These are phyloP conservation scores for Drosophila anomelani DNA, from an alignment of 2,888 invertebrate genomes.

Conservation along the genomic window DNA sequence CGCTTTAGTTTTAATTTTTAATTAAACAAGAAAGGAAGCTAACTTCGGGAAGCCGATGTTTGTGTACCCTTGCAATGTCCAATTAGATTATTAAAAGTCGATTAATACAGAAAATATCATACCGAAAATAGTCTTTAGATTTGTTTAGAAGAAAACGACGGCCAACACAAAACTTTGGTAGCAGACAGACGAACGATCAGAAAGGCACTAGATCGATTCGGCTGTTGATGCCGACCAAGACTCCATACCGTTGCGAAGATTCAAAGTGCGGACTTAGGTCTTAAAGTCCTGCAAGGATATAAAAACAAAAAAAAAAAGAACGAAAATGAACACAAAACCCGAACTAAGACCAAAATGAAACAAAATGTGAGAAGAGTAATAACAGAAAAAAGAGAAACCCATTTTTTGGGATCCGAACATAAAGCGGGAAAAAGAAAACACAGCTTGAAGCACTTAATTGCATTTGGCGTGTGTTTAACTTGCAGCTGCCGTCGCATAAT, in stretches of 20 bases:
- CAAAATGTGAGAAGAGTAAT: not conserved
- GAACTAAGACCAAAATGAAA: conserved; percentile 25
- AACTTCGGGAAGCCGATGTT: too few species aligned
- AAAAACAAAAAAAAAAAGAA: conserved; percentile 44
- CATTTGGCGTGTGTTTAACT: conserved; percentile 54
- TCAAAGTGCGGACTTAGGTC: too few species aligned
- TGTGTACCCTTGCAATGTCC: not conserved
- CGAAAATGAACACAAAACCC: conserved; percentile 17
- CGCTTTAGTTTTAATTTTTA: conserved; percentile 53
- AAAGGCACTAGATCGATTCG: too few species aligned
- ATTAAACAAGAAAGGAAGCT: conserved; percentile 25
- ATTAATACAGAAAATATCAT: too few species aligned
- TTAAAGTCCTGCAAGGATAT: not conserved
- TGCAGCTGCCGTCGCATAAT: conserved; percentile 57
- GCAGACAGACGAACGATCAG: too few species aligned
- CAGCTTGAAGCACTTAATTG: conserved; percentile 54
- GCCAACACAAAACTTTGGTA: too few species aligned
- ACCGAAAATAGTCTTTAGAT: too few species aligned
- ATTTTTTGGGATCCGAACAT: not conserved
- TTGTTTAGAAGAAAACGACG: too few species aligned
- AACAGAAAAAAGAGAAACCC: not conserved
- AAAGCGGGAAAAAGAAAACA: conserved; percentile 30
- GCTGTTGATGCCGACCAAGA: too few species aligned
- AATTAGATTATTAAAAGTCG: not conserved
- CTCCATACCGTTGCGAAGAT: too few species aligned